Evolutionary conservation across 2,113 vertebrate genomes (phyloP).

Genomic region (Himantopus leucocephalus): DNA sequence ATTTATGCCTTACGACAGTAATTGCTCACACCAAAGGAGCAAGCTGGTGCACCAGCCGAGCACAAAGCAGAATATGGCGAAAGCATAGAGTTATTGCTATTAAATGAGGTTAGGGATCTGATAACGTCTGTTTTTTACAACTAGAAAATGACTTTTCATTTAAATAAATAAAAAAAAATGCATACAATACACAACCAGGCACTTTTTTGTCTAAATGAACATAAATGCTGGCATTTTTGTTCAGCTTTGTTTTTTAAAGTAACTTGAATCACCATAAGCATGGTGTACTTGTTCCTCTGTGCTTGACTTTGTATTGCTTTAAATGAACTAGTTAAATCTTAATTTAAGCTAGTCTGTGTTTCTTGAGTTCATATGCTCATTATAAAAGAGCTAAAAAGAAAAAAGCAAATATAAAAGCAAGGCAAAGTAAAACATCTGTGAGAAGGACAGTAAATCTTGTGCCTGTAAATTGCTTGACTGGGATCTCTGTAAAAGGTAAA

Average conservation of each 20-base stretch:
- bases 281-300: neutral
- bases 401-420: neutral
- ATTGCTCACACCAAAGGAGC: conserved; percentile 25
- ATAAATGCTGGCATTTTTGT: neutral
- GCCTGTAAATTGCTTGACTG: neutral
- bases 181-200: neutral
- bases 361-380: neutral
- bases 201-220: neutral
- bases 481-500: neutral
- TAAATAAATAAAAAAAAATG: neutral
- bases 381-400: neutral
- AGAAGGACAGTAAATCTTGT: neutral
- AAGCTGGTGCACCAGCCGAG: neutral
- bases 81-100: neutral
- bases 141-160: neutral
- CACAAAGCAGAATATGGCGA: neutral
- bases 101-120: neutral
- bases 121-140: neutral
- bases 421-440: neutral
- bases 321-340: neutral
- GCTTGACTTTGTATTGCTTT: neutral
- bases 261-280: neutral
- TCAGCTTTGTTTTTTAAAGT: neutral
- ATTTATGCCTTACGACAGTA: conserved; percentile 40
- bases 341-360: neutral